Evolutionary conservation across 2,113 vertebrate genomes (phyloP).

Genomic region (Peromyscus leucopus): DNA sequence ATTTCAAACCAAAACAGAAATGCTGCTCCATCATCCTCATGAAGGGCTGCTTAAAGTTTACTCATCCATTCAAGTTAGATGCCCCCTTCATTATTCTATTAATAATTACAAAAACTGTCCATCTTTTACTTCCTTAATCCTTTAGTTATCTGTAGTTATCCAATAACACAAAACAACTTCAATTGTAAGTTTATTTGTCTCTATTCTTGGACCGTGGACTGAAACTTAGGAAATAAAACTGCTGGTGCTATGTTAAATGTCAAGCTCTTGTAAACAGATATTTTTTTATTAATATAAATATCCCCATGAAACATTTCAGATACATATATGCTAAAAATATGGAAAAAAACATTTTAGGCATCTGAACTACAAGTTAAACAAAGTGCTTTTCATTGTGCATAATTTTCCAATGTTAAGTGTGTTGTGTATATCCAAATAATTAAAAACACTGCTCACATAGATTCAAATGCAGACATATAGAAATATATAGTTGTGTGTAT

Average conservation of each 20-base stretch:
- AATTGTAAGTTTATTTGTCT: neutral
- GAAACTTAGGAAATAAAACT: neutral
- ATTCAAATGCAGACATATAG: neutral
- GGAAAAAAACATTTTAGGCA: neutral
- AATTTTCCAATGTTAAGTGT: neutral
- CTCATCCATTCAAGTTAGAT: neutral
- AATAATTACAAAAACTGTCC: neutral
- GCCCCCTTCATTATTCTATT: neutral
- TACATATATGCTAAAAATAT: neutral
- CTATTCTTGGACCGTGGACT: neutral
- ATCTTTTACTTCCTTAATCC: constrained; percentile 18
- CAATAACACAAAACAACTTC: neutral
- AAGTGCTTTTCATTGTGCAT: neutral
- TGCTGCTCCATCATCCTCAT: neutral
- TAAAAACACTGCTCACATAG: neutral
- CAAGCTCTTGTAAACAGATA: neutral
- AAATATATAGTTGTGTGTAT: neutral
- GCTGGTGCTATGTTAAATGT: neutral
- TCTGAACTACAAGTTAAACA: neutral
- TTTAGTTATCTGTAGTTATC: neutral
- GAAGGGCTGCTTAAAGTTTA: neutral
- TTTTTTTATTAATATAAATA: neutral
- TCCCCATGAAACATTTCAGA: neutral
- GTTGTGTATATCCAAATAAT: neutral
- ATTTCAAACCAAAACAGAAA: neutral